Conservation (phyloP, 2,888 invertebrate species). For the Lasioglossum oenotherae region DNA sequence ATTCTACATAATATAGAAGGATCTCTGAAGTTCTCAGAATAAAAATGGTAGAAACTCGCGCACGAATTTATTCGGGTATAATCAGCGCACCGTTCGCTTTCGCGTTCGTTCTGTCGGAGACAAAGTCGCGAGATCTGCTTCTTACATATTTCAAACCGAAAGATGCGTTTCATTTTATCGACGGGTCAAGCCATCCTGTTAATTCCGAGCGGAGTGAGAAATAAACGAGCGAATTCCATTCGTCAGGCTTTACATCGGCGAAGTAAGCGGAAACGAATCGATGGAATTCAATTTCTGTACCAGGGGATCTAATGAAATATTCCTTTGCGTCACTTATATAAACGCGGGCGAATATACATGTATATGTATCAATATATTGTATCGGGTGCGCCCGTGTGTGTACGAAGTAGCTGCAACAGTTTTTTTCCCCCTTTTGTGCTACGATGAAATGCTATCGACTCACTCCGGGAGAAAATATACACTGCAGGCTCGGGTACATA, state of each 20-base stretch:
- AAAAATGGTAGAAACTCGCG: background rate
- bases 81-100: background rate
- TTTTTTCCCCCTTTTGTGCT: background rate
- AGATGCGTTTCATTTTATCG: conserved; percentile 7
- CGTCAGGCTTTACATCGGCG: conserved; percentile 29
- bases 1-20: background rate
- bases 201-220: conserved; percentile 18
- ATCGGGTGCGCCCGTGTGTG: background rate
- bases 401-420: background rate
- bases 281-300: conserved; percentile 28
- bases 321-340: conserved; percentile 20
- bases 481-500: background rate
- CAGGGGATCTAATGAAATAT: conserved; percentile 25
- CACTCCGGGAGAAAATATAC: background rate
- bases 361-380: no score
- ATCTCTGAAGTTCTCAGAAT: background rate
- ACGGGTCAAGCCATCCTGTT: conserved; percentile 3
- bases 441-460: background rate
- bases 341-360: background rate
- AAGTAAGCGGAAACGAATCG: conserved; percentile 32
- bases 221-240: conserved; percentile 37
- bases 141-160: conserved; percentile 5
- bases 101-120: conserved; percentile 2
- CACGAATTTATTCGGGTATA: background rate
- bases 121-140: background rate